These are phyloP conservation scores for Xiphorhynchus elegans DNA, from an alignment of 2,113 vertebrate genomes.

Conservation along the genomic window DNA sequence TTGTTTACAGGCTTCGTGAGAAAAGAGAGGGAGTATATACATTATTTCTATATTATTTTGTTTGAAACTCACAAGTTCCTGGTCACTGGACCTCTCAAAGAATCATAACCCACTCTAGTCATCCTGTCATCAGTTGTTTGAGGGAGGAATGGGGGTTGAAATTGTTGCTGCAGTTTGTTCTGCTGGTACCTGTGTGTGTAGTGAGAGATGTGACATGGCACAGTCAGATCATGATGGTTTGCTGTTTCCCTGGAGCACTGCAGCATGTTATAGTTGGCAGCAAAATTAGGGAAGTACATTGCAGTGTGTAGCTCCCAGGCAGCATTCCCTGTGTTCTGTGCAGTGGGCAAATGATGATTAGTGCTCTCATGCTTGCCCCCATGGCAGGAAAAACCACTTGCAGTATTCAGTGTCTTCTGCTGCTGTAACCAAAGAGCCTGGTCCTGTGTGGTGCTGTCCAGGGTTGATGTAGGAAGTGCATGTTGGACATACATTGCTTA, in stretches of 20 bases:
- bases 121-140: neutral
- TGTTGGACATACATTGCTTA: neutral
- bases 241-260: neutral
- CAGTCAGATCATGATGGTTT: neutral
- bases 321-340: neutral
- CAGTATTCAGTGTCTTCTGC: neutral
- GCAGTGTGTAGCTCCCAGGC: neutral
- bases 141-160: neutral
- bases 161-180: neutral
- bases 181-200: neutral
- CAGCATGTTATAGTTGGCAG: neutral
- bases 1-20: neutral
- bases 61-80: neutral
- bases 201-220: accelerated
- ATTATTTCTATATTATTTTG: neutral
- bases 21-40: neutral
- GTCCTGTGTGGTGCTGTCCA: neutral
- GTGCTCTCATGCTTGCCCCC: neutral
- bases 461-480: neutral
- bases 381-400: neutral
- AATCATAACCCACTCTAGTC: neutral
- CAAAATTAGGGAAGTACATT: neutral
- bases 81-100: neutral
- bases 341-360: neutral
- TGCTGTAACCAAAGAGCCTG: neutral